Conservation (phyloP, 2,888 invertebrate genomes). For the Drosophila niveifrons region DNA sequence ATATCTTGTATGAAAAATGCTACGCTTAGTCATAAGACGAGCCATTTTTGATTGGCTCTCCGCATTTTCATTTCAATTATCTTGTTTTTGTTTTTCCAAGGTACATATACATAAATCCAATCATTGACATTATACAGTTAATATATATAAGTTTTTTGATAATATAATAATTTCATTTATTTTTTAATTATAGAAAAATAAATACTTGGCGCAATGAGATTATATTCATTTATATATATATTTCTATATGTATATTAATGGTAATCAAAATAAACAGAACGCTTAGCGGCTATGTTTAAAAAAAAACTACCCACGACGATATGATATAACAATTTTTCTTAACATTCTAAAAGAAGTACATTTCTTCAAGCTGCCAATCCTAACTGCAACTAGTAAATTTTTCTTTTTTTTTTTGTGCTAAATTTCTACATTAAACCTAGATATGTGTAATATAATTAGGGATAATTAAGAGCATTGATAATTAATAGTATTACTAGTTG, state of each 20-base stretch:
- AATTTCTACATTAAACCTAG: constrained; percentile 5
- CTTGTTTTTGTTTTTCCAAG: constrained; percentile 30
- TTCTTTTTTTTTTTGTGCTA: neutral
- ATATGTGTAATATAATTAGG: constrained; percentile 3
- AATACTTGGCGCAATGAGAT: constrained; percentile 44
- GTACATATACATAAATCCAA: neutral
- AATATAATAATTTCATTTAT: constrained; percentile 31
- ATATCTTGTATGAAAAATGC: constrained; percentile 13
- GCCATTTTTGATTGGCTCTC: constrained; percentile 5
- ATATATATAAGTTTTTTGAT: constrained; percentile 14
- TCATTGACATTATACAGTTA: neutral
- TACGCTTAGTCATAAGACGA: constrained; percentile 15
- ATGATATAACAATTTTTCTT: constrained; percentile 9
- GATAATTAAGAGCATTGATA: neutral
- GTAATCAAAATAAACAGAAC: constrained; percentile 14
- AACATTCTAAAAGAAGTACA: constrained; percentile 8
- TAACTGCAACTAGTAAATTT: constrained; percentile 1
- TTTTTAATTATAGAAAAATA: constrained; percentile 25
- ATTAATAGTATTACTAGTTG: neutral
- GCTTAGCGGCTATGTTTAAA: constrained; percentile 10
- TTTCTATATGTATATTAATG: neutral
- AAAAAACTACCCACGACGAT: neutral
- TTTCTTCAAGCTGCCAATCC: neutral
- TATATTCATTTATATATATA: neutral
- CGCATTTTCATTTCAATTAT: constrained; percentile 15